These are phyloP conservation scores for Pseudopipra pipra DNA, from an alignment of 2,113 vertebrate species.

Conservation along the genomic window DNA sequence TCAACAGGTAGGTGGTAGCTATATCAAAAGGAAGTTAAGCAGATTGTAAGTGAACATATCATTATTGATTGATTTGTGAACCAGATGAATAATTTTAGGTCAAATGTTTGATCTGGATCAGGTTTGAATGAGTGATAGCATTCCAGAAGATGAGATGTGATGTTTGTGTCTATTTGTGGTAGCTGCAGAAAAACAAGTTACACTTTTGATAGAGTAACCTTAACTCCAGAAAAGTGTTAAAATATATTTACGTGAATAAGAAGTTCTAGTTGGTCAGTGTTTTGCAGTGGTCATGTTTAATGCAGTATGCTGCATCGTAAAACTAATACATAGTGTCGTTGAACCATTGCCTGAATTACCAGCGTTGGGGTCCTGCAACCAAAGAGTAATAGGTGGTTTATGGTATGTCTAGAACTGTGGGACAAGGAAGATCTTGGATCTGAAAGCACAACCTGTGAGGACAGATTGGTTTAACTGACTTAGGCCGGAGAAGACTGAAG, in stretches of 20 bases:
- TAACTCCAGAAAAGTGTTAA: background rate
- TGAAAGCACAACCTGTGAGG: background rate
- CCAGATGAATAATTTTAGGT: background rate
- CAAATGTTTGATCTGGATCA: background rate
- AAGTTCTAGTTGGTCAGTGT: background rate
- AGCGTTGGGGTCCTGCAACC: background rate
- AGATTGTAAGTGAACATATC: background rate
- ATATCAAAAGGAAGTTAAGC: background rate
- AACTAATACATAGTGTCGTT: background rate
- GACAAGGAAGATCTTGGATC: background rate
- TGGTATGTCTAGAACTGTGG: background rate
- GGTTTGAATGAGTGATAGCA: background rate
- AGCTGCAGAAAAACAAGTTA: background rate
- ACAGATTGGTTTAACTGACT: background rate
- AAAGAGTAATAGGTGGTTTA: background rate
- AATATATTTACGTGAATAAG: background rate
- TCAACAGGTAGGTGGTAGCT: background rate
- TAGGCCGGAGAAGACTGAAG: background rate
- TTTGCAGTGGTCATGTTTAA: background rate
- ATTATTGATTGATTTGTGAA: slow-evolving; percentile 5
- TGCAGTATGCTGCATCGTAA: fast-evolving
- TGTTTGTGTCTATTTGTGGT: background rate
- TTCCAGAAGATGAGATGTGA: background rate
- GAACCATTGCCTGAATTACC: background rate
- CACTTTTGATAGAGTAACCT: background rate